These are phyloP conservation scores for Phenganax subtilis DNA, from an alignment of 92 coral and sea anemone species.

Conservation along the genomic window DNA sequence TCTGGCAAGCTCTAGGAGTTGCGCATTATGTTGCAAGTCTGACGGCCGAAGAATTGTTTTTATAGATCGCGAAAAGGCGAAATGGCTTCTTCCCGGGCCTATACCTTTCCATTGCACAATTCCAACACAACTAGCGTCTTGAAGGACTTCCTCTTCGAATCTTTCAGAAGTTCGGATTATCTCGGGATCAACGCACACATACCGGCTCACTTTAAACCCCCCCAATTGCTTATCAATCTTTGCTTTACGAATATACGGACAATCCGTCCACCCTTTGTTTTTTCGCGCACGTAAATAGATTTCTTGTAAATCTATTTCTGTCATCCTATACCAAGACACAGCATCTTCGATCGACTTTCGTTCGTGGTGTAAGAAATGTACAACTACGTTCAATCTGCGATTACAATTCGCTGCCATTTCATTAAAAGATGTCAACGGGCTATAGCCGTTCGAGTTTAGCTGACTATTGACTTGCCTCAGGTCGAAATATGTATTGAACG, in stretches of 20 bases:
- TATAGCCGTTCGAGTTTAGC: conserved; percentile 64
- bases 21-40: conserved; percentile 67
- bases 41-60: conserved; percentile 59
- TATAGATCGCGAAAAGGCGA: conserved; percentile 60
- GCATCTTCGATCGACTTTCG: conserved; percentile 57
- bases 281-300: conserved; percentile 57
- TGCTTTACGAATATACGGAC: conserved; percentile 76
- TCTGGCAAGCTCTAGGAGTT: conserved; percentile 62
- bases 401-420: conserved; percentile 74
- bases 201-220: conserved; percentile 81
- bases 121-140: conserved; percentile 77
- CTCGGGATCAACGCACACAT: conserved; percentile 92
- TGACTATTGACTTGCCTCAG: conserved; percentile 55
- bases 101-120: conserved; percentile 89
- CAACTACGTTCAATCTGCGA: conserved; percentile 68
- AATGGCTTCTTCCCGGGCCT: conserved; percentile 69
- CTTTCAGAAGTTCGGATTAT: conserved; percentile 63
- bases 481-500: conserved; percentile 69
- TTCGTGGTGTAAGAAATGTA: conserved; percentile 69
- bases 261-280: conserved; percentile 79
- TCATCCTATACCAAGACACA: conserved; percentile 73
- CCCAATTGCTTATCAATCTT: conserved; percentile 70
- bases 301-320: conserved; percentile 52
- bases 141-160: conserved; percentile 69
- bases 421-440: conserved; percentile 58